These are phyloP conservation scores for Conus ventricosus DNA, from an alignment of 1,140 invertebrate species.

Conservation along the genomic window DNA sequence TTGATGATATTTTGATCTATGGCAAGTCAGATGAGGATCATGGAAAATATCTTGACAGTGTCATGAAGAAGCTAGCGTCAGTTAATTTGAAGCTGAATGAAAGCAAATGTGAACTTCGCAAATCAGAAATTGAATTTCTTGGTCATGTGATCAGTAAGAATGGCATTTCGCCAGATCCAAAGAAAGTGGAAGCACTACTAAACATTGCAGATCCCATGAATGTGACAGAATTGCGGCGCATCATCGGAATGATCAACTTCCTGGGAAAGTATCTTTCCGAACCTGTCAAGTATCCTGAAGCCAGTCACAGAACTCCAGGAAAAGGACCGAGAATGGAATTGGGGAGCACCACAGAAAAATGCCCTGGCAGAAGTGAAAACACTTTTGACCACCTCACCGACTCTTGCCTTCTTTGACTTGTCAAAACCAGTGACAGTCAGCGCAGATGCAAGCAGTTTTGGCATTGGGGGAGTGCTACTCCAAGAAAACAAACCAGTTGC, in stretches of 20 bases:
- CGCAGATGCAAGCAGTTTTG: not conserved
- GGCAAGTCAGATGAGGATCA: slow-evolving; percentile 44
- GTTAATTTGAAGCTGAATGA: slow-evolving; percentile 18
- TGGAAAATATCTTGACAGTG: slow-evolving; percentile 30
- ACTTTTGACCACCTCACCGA: slow-evolving; percentile 13
- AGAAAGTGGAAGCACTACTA: slow-evolving; percentile 31
- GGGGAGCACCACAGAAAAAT: slow-evolving; percentile 33
- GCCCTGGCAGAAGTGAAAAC: slow-evolving; percentile 33
- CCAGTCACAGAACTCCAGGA: slow-evolving; percentile 36
- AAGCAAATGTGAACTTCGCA: slow-evolving; percentile 18
- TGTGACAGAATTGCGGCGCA: slow-evolving; percentile 37
- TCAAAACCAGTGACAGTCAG: not conserved
- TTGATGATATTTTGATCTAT: slow-evolving; percentile 50
- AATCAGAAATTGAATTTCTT: slow-evolving; percentile 1
- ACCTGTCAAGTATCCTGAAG: slow-evolving; percentile 28
- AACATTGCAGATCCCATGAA: slow-evolving; percentile 38
- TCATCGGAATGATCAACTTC: slow-evolving; percentile 71
- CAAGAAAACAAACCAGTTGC: not conserved
- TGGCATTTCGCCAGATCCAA: slow-evolving; percentile 22
- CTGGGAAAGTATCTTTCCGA: slow-evolving; percentile 58
- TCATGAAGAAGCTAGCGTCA: slow-evolving; percentile 40
- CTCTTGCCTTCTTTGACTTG: slow-evolving; percentile 15
- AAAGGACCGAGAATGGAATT: slow-evolving; percentile 20
- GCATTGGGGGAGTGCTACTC: slow-evolving; percentile 16
- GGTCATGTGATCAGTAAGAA: slow-evolving; percentile 22